A percentile compares a stretch with the other conserved stretches of the same genome.
phyloP scores from a whole-genome alignment of 2,113 vertebrate species.

The Haplochromis burtoni region DNA sequence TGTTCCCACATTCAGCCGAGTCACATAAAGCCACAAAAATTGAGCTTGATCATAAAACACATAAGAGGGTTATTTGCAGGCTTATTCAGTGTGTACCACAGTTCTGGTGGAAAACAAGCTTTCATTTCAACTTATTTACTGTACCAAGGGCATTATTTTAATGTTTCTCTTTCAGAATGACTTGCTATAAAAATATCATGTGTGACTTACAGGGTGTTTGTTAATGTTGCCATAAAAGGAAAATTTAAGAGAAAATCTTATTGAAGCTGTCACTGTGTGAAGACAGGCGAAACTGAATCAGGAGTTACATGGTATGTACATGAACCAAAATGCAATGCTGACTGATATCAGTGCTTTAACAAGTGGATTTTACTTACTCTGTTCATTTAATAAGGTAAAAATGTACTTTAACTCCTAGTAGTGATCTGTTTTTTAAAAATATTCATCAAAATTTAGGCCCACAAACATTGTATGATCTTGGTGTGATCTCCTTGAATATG shows the following conservation, averaged over 20 bases:
- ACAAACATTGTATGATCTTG: neutral
- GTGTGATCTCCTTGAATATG: neutral
- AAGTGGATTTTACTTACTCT: neutral
- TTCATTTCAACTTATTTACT: conserved; percentile 1
- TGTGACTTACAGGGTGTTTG: neutral
- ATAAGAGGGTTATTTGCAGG: conserved; percentile 34
- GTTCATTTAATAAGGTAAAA: neutral
- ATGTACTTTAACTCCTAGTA: neutral
- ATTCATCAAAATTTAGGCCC: neutral
- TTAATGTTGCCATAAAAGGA: neutral
- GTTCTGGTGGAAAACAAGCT: conserved; percentile 37
- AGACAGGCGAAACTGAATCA: neutral
- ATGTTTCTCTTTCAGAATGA: neutral
- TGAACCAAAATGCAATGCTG: neutral
- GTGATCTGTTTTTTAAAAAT: neutral
- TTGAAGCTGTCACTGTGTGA: neutral
- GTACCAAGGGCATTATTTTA: neutral
- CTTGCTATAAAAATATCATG: neutral
- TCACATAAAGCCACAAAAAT: conserved; percentile 48
- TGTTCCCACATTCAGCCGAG: conserved; percentile 72
- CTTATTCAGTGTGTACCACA: conserved; percentile 18
- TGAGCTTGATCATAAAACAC: conserved; percentile 42
- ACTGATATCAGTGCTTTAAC: neutral
- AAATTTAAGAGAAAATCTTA: neutral
- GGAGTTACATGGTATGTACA: neutral